These are phyloP conservation scores for human (Homo sapiens) DNA, from an alignment of 2,113 vertebrate genomes.

Conservation along the genomic window GRCh38 chr3:192942501-192943000, in stretches of 20 bases:
- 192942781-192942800: background rate
- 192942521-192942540: background rate
- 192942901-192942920: background rate
- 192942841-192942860: background rate
- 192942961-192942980: background rate
- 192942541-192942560: background rate
- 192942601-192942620: background rate
- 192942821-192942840: background rate
- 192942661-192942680: background rate
- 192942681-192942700: background rate
- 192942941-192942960: background rate
- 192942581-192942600: background rate
- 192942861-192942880: background rate
- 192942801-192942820: background rate
- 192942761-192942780: background rate
- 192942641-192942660: background rate
- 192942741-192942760: background rate
- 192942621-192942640: background rate
- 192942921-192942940: background rate
- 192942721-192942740: background rate
- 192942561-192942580: background rate
- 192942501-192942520: background rate
- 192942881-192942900: background rate
- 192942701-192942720: background rate
- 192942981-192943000: background rate